Conservation (phyloP, 2,113 vertebrate species). For the Pelvicachromis taeniatus region DNA sequence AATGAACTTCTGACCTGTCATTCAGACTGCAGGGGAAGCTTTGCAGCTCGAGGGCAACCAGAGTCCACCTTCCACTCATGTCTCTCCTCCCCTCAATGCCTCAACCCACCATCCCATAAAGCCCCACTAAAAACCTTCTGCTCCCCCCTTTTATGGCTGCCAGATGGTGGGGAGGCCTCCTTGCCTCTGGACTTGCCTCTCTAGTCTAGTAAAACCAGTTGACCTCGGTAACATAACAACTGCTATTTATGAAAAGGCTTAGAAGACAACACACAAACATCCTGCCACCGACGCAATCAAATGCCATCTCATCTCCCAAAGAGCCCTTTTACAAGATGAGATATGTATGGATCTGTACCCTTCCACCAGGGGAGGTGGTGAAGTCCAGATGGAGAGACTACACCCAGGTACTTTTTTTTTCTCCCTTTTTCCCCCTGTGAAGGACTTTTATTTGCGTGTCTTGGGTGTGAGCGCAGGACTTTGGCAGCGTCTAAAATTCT, state of each 20-base stretch:
- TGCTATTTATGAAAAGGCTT: constrained; percentile 70
- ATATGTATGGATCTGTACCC: constrained; percentile 12
- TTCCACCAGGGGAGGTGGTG: background rate
- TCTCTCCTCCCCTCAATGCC: constrained; percentile 58
- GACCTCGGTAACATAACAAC: constrained; percentile 72
- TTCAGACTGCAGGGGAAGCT: constrained; percentile 68
- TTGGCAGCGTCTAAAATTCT: constrained; percentile 61
- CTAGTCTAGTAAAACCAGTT: constrained; percentile 75
- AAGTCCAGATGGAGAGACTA: constrained; percentile 58
- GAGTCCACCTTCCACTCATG: constrained; percentile 70
- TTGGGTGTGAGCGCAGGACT: constrained; percentile 66
- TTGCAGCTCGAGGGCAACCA: constrained; percentile 70
- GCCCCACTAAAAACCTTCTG: constrained; percentile 67
- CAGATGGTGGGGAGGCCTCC: constrained; percentile 74
- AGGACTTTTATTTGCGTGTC: constrained; percentile 61
- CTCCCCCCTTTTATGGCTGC: constrained; percentile 74
- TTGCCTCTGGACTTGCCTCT: constrained; percentile 77
- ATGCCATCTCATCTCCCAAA: constrained; percentile 64
- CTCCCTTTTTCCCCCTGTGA: constrained; percentile 12
- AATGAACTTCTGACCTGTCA: constrained; percentile 80
- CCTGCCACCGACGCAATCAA: constrained; percentile 64
- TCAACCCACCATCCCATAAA: constrained; percentile 72
- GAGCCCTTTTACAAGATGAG: constrained; percentile 64
- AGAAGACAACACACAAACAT: constrained; percentile 74
- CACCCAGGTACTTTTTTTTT: constrained; percentile 57